Evolutionary conservation across 2,113 vertebrate species (phyloP).

Genomic region (Rhagologus leucostigma): DNA sequence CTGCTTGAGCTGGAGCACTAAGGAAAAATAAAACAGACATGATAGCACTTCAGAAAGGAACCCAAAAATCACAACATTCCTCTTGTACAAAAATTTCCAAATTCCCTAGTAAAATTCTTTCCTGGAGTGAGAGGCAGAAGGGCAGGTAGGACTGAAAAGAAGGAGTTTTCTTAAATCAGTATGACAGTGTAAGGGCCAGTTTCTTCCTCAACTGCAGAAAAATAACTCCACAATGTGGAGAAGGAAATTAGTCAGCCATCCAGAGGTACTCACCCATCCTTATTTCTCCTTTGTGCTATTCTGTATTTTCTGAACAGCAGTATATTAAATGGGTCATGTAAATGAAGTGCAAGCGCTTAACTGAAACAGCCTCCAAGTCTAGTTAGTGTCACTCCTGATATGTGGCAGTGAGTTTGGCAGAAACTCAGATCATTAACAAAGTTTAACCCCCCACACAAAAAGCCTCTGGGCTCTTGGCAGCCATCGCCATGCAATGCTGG

Average conservation of each 20-base stretch:
- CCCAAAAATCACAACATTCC: neutral
- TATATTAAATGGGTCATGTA: neutral
- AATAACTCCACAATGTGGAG: neutral
- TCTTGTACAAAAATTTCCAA: neutral
- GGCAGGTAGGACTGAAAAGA: neutral
- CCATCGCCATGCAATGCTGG: neutral
- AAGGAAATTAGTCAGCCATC: neutral
- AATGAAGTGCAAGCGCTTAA: constrained; percentile 1
- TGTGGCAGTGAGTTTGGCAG: neutral
- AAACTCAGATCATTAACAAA: constrained; percentile 1
- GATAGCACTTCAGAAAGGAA: neutral
- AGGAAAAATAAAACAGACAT: neutral
- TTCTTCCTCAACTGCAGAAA: neutral
- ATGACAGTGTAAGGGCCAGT: neutral
- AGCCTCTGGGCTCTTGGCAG: neutral
- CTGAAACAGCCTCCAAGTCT: neutral
- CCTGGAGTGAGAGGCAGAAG: neutral
- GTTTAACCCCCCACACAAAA: neutral
- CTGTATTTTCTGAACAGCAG: neutral
- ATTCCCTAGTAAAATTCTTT: neutral
- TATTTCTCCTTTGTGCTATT: neutral
- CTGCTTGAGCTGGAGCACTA: neutral
- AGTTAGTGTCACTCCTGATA: neutral
- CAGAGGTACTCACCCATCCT: neutral
- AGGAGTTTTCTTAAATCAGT: neutral